A percentile compares a stretch with the other conserved stretches of the same genome.
Conservation (phyloP, 2,888 invertebrate species). For the Listrodromus nycthemerus region DNA sequence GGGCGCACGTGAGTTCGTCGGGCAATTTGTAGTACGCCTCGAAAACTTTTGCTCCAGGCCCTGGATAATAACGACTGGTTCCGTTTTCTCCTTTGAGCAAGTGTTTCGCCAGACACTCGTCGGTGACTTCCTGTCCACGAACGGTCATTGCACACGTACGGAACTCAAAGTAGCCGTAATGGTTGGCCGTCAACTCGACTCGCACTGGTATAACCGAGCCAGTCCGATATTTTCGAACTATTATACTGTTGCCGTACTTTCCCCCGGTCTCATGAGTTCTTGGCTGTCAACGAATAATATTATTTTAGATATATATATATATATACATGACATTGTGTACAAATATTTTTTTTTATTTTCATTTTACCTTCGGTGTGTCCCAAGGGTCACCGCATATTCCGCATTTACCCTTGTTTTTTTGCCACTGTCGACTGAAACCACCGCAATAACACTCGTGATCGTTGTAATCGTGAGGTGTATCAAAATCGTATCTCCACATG, state of each 20-base stretch:
- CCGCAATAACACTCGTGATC: conserved; percentile 96
- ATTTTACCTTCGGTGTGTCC: conserved; percentile 86
- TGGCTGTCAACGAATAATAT: conserved; percentile 84
- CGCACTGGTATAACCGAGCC: conserved; percentile 89
- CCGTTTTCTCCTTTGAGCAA: conserved; percentile 87
- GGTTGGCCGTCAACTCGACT: conserved; percentile 95
- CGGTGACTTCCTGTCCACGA: conserved; percentile 87
- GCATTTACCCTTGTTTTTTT: conserved; percentile 92
- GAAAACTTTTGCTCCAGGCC: conserved; percentile 92
- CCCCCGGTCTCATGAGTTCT: conserved; percentile 94
- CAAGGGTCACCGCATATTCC: conserved; percentile 95
- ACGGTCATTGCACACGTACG: conserved; percentile 90
- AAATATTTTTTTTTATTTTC: background rate
- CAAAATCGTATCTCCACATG: conserved; percentile 95
- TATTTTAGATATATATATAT: background rate
- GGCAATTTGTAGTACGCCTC: conserved; percentile 90
- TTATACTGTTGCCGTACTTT: conserved; percentile 92
- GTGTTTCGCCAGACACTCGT: conserved; percentile 92
- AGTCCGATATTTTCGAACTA: conserved; percentile 91
- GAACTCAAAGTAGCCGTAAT: conserved; percentile 95
- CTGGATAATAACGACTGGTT: conserved; percentile 89
- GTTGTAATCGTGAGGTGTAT: conserved; percentile 95
- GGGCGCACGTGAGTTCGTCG: conserved; percentile 89
- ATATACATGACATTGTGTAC: background rate
- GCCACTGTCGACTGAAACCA: conserved; percentile 94